phyloP scores from a whole-genome alignment of 2,888 invertebrate genomes.

The Polyploca ridens region DNA sequence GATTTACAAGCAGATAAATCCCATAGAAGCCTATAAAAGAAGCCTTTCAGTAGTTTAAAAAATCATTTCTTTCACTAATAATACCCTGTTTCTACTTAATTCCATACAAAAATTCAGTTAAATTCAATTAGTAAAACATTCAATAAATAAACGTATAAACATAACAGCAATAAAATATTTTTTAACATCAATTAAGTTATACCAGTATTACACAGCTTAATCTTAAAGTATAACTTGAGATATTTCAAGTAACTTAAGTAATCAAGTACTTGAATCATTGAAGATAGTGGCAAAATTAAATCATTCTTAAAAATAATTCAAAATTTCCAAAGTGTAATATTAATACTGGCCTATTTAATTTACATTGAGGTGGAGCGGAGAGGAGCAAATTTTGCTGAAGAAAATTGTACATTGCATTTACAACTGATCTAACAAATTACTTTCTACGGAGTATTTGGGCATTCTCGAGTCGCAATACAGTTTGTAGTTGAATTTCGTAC shows the following conservation, averaged over 20 bases:
- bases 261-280: background rate
- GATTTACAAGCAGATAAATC: background rate
- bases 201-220: background rate
- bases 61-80: slow-evolving; percentile 39
- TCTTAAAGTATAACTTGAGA: slow-evolving; percentile 9
- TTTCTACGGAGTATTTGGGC: too few species aligned
- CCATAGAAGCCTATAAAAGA: slow-evolving; percentile 15
- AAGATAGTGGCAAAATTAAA: slow-evolving; percentile 15
- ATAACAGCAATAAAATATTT: slow-evolving; percentile 28
- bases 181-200: background rate
- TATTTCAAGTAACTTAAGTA: slow-evolving; percentile 3
- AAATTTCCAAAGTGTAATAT: too few species aligned
- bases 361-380: too few species aligned
- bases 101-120: slow-evolving; percentile 32
- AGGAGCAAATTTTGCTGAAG: too few species aligned
- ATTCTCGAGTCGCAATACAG: too few species aligned
- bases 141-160: slow-evolving; percentile 41
- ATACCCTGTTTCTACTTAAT: slow-evolving; percentile 74
- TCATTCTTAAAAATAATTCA: background rate
- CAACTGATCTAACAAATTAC: too few species aligned
- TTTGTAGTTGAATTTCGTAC: too few species aligned
- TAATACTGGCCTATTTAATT: slow-evolving; percentile 18
- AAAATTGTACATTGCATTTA: too few species aligned
- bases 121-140: slow-evolving; percentile 36
- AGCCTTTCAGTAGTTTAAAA: slow-evolving; percentile 24